Evolutionary conservation across 2,113 vertebrate species (phyloP).

Genomic region (Myiozetetes cayanensis): DNA sequence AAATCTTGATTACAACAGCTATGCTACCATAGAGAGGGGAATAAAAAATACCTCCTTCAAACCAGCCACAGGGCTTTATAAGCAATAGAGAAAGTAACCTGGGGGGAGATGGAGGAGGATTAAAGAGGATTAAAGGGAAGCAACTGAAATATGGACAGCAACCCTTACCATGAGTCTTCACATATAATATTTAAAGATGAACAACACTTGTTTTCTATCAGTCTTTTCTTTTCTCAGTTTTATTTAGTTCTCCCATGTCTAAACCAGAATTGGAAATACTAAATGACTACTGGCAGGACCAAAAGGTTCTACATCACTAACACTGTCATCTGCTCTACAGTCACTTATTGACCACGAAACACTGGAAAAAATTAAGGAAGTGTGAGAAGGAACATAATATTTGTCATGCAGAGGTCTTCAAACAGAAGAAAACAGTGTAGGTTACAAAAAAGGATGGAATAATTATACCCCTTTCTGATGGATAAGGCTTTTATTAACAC

Average conservation of each 20-base stretch:
- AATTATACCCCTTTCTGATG: background rate
- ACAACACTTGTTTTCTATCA: background rate
- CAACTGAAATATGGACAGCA: background rate
- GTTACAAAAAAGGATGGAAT: background rate
- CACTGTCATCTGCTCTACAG: background rate
- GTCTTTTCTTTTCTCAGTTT: background rate
- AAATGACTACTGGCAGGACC: background rate
- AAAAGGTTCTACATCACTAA: background rate
- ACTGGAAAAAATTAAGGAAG: background rate
- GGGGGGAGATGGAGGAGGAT: background rate
- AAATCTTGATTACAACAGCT: constrained; percentile 42
- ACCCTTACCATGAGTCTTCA: background rate
- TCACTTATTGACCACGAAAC: background rate
- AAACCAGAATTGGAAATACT: background rate
- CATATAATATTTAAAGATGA: background rate
- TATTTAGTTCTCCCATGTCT: background rate
- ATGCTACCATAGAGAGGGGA: background rate
- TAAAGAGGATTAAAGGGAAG: background rate
- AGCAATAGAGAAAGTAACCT: background rate
- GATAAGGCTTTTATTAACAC: background rate
- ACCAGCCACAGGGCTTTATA: background rate
- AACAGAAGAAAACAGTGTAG: background rate
- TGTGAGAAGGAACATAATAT: background rate
- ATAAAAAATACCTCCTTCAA: background rate
- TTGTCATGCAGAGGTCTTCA: background rate